A percentile compares a stretch with the other conserved stretches of the same genome.
Conservation (phyloP, 2,113 vertebrate species). For the Siniperca chuatsi region DNA sequence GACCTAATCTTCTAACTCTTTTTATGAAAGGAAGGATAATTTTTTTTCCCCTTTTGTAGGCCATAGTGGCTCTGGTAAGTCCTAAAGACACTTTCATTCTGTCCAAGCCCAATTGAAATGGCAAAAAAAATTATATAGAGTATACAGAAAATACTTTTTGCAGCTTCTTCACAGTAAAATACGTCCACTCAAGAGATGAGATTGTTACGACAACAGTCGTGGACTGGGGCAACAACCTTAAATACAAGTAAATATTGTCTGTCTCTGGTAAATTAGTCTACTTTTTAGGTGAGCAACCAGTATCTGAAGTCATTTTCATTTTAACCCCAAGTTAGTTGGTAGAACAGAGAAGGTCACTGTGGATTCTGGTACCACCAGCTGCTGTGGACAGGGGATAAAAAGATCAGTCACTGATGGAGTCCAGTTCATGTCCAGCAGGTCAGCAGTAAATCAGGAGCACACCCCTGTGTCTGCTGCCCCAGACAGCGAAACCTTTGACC, state of each 20-base stretch:
- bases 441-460: constrained; percentile 74
- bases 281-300: constrained; percentile 1
- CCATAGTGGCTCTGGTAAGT: neutral
- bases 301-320: neutral
- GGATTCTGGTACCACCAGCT: constrained; percentile 33
- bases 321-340: neutral
- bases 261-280: neutral
- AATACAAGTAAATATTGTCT: neutral
- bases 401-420: constrained; percentile 38
- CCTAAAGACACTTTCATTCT: neutral
- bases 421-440: constrained; percentile 69
- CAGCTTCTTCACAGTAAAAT: neutral
- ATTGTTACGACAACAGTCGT: neutral
- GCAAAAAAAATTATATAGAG: neutral
- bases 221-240: neutral
- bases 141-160: neutral
- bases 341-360: constrained; percentile 13
- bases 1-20: neutral
- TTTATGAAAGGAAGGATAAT: neutral
- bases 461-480: constrained; percentile 56
- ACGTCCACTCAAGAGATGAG: neutral
- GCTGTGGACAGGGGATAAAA: constrained; percentile 57
- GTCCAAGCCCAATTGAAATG: neutral
- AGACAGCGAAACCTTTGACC: constrained; percentile 71
- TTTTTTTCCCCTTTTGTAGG: neutral